Base-by-base conservation (phyloP, 1,140 invertebrate genomes). In the Drosophila paulistorum region DNA sequence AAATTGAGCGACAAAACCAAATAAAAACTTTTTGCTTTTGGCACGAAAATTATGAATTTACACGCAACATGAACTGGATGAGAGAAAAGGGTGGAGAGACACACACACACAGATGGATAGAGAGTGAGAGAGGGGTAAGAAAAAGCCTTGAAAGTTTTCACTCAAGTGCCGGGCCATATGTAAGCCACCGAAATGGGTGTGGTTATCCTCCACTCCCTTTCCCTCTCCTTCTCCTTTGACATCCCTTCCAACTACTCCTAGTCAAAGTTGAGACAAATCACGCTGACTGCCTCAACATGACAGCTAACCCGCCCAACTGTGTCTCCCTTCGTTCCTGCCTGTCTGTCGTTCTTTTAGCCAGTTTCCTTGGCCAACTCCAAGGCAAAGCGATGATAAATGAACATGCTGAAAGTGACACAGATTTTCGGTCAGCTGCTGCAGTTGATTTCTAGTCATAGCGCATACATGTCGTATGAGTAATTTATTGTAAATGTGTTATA, bases 381-480 rank as follows among this genome's bases (percentile, higher is more conserved):
- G 72, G 72, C 72, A 63, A 85, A 81, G 65, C 69, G 74, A 71
- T 85, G 81, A 85, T 85, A 81, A 78, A 85, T 86, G 78, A 74
- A 77, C 77, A 70, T 65, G 54, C 77, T 79, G 77, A 61, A 77
- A 65, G 81, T 72, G 73, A 70, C 81, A 71, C 78, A 76, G 73
- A 81, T 76, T 72, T 79, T 80, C 67, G 81, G 81, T 84, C 81
- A 84, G 39, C 77, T 84, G 77, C 55, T 58, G 55, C 81, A 83
- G 63, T 83, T 77, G 66, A 71, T 79, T 83, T 83, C 59, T 51
- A 59, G 30, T 64, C 65, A 54, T 55, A 65, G 61, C 68, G 65
- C 77, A 68, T 65, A 78, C 82, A 67, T 39, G 74, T 71, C 77
- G 81, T 85, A 85, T 85, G 63, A 77, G 77, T 85, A 81, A 85